Base-by-base conservation (phyloP, 2,113 vertebrate genomes). In the Ploceus nigricollis region DNA sequence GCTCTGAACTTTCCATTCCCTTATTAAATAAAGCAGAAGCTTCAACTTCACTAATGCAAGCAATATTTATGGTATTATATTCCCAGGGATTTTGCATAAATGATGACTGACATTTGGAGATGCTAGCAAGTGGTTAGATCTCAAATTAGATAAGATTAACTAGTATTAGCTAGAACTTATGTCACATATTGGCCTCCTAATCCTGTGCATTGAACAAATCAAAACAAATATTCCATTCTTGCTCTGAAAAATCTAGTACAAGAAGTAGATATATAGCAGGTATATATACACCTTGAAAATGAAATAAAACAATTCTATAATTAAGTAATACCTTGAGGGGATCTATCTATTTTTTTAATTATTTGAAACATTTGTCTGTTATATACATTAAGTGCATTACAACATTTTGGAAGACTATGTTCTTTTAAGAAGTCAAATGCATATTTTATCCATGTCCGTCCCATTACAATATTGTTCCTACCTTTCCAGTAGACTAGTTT, bases 61-160 rank as follows among this genome's bases (percentile, higher is more conserved):
- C 19, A 87, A 57, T 89, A 81, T 92, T 89, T 76, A n/a, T 50
- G 22, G 18, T 20, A n/a, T 81, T 81, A 63, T 63, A 48, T 84
- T 94, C 23, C 66, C 20, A 57, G 19, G 10, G 33, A 58, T 91
- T 89, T 84, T 95, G 7, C 40, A 58, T 78, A 75, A 93, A 70
- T 70, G 21, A 54, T 56, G 60, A 57, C 39, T 93, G 87, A 91
- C 60, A 84, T 95, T 93, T 91, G 70, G 44, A 63, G 31, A 58
- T n/a, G 39, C 4, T 48, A 45, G 25, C 7, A 39, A 70, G 60
- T 18, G 10, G 28, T 16, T 78, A 42, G 60, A 73, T 48, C 9
- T 89, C 60, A 91, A 82, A 93, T 93, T 82, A 91, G 12, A 8
- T 35, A 57, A 81, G 68, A 89, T 96, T 91, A 89, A 10, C 17